phyloP scores from a whole-genome alignment of 2,888 invertebrate genomes.

The Zaprionus obscuricornis region DNA sequence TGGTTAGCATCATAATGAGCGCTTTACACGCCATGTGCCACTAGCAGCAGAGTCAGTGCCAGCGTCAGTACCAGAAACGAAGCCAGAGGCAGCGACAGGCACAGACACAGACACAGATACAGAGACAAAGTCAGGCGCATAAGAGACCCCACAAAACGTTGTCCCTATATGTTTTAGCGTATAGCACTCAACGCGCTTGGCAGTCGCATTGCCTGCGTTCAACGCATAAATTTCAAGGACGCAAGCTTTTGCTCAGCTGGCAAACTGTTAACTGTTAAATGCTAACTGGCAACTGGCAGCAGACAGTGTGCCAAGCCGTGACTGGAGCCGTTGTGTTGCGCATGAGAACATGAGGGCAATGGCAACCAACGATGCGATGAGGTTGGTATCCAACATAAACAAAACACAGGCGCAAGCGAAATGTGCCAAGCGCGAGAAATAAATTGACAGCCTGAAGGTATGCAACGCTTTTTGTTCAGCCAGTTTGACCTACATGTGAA shows the following conservation, averaged over 20 bases:
- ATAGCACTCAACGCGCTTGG: slow-evolving; percentile 46
- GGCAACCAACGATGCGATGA: too few relatives aligned
- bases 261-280: too few relatives aligned
- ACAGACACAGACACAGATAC: too few relatives aligned
- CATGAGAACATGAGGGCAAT: slow-evolving; percentile 37
- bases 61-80: background rate
- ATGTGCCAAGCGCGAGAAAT: slow-evolving; percentile 58
- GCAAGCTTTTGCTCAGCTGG: slow-evolving; percentile 24
- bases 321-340: slow-evolving; percentile 33
- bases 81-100: too few relatives aligned
- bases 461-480: slow-evolving; percentile 57
- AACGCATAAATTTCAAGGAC: slow-evolving; percentile 76
- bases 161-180: slow-evolving; percentile 22
- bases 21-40: slow-evolving; percentile 72
- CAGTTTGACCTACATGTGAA: slow-evolving; percentile 64
- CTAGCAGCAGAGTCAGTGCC: slow-evolving; percentile 5
- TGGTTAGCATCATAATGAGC: slow-evolving; percentile 65
- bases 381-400: slow-evolving; percentile 31
- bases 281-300: too few relatives aligned
- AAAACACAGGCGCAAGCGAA: slow-evolving; percentile 50
- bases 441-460: slow-evolving; percentile 72
- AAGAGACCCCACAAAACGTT: too few relatives aligned
- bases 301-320: slow-evolving; percentile 40
- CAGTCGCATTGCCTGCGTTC: slow-evolving; percentile 67
- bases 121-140: too few relatives aligned